Base-by-base conservation (phyloP, 2,113 vertebrate genomes). In the Lethenteron reissneri region DNA sequence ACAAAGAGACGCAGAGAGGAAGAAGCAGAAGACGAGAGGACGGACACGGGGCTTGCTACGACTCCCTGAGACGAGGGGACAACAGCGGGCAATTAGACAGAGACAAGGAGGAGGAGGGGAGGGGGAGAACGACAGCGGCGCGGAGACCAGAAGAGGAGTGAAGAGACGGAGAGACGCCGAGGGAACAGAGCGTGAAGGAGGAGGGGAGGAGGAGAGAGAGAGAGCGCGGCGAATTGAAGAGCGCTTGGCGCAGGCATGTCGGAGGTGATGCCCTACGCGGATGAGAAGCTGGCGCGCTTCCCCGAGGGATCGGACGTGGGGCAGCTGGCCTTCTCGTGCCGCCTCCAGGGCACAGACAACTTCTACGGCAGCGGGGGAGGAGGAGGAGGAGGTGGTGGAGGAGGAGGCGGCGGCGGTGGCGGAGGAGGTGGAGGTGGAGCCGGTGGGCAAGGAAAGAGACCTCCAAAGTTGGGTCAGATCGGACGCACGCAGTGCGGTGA, bases 301-400 rank as follows among this genome's bases (percentile, higher is more conserved):
- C 87, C 89, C 78, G 81, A 85, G 73, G 90, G 92, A 80, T 83
- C 84, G 76, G 92, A 96, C 79, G 87, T 89, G 78, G 85, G 83
- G 71, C 89, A 95, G 78, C 86, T 95, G 82, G 89, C 92, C 80
- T 95, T 94, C 84, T 92, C 90, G 83, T 95, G 90, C 83, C 90
- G 92, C 79, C 88, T 97, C 77, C 92, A 95, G 83, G 92, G 95
- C 82, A 89, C 88, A 78, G 92, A 83, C 85, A 83, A 89, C 77
- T 95, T 94, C 81, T 95, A 88, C 77, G 83, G 85, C 75, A 84
- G 85, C 78, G 89, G 88, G n/a, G 64, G 64, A n/a, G 8, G 64
- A n/a, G 64, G 64, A 15, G 62, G 64, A 15, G 62, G 62, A 7
- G 64, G 64, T 9, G 64, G 64, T 11, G 25, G 64, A n/a, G 8